phyloP scores from a whole-genome alignment of 2,888 invertebrate species.

The Buathra laborator region DNA sequence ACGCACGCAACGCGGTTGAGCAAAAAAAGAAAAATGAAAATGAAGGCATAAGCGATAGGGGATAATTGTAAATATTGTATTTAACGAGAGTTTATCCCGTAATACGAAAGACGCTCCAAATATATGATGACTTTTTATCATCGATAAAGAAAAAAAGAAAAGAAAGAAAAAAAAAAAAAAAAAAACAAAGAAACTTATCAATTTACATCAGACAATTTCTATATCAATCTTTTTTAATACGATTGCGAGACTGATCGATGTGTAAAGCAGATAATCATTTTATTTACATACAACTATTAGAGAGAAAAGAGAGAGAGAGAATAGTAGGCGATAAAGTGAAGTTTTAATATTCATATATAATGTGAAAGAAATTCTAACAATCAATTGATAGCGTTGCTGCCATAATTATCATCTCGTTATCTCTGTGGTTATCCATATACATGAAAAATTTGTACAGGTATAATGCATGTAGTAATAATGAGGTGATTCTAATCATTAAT shows the following conservation, averaged over 20 bases:
- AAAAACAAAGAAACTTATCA: constrained; percentile 50
- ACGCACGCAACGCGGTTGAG: constrained; percentile 53
- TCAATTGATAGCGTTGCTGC: constrained; percentile 74
- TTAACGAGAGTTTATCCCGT: constrained; percentile 53
- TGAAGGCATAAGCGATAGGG: constrained; percentile 19
- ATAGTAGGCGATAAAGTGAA: constrained; percentile 61
- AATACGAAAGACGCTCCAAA: constrained; percentile 55
- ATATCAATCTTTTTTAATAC: constrained; percentile 75
- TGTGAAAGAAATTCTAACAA: constrained; percentile 52
- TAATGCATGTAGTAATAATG: constrained; percentile 73
- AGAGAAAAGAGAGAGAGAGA: constrained; percentile 49
- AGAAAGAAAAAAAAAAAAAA: constrained; percentile 24
- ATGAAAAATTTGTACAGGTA: constrained; percentile 72
- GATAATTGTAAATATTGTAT: constrained; percentile 69
- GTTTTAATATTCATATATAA: constrained; percentile 64
- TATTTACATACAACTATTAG: constrained; percentile 82
- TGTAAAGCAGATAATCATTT: constrained; percentile 81
- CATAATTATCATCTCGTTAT: constrained; percentile 83
- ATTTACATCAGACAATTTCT: constrained; percentile 71
- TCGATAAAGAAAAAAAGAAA: constrained; percentile 7
- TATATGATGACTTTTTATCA: constrained; percentile 57
- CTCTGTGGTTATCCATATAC: constrained; percentile 78
- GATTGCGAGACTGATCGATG: constrained; percentile 85
- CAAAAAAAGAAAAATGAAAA: constrained; percentile 36
- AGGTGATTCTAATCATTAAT: constrained; percentile 63